These are phyloP conservation scores for Varanus salvator DNA, from an alignment of 2,113 vertebrate species.

Conservation along the genomic window DNA sequence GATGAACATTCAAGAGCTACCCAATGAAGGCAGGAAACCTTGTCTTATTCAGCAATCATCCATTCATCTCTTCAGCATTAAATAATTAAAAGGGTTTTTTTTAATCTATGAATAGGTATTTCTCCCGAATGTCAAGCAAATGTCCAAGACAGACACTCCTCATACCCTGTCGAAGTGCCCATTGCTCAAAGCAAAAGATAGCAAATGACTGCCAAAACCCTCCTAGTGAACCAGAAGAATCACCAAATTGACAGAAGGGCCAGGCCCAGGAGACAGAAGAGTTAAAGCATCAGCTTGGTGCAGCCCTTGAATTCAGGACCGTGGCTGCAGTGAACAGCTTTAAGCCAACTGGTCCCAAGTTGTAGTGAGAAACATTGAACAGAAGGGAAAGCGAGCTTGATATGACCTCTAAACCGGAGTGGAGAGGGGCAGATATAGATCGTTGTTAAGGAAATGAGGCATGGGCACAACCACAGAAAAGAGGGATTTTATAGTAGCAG, in stretches of 20 bases:
- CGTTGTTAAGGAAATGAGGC: not conserved
- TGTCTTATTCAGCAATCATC: not conserved
- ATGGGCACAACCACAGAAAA: not conserved
- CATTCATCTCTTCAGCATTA: not conserved
- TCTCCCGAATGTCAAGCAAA: not conserved
- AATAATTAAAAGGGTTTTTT: not conserved
- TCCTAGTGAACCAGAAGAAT: too few relatives aligned
- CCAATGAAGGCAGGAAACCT: constrained; percentile 7
- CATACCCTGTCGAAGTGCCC: not conserved
- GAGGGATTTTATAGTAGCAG: not conserved
- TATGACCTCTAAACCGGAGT: not conserved
- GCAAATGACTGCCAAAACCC: not conserved
- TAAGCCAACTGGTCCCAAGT: not conserved
- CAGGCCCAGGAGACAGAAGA: not conserved
- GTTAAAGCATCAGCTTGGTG: not conserved
- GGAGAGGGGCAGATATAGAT: too few relatives aligned
- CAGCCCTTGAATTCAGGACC: not conserved
- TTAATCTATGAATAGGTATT: not conserved
- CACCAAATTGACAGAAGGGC: not conserved
- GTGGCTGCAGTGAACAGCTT: not conserved
- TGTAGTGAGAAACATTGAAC: too few relatives aligned
- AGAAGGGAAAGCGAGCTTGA: not conserved
- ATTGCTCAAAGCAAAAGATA: not conserved
- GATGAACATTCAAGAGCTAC: constrained; percentile 36
- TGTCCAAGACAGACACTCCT: not conserved